A percentile compares a stretch with the other conserved stretches of the same genome.
These are phyloP conservation scores for Aricia artaxerxes DNA, from an alignment of 2,888 invertebrate species.

Conservation along the genomic window DNA sequence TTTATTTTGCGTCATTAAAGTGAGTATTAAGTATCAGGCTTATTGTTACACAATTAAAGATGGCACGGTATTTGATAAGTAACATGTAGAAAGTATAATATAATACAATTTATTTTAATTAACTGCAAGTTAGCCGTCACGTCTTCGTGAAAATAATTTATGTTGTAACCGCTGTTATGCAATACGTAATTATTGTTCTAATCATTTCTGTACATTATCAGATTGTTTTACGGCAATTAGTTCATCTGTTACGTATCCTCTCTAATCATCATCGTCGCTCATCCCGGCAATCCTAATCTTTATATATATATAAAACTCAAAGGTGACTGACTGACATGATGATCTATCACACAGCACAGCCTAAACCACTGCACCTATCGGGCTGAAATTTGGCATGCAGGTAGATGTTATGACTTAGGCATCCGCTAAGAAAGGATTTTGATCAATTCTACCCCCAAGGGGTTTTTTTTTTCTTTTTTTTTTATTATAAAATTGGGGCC, in stretches of 20 bases:
- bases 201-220: conserved; percentile 22
- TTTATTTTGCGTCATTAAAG: neutral
- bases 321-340: no score
- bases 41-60: neutral
- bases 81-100: neutral
- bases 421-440: no score
- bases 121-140: conserved; percentile 18
- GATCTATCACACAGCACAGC: no score
- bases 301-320: no score
- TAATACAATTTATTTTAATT: conserved; percentile 17
- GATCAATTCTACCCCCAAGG: no score
- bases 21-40: neutral
- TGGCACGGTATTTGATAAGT: conserved; percentile 1
- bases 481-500: no score
- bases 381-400: no score
- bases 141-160: conserved; percentile 12
- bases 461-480: no score
- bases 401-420: no score
- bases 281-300: neutral
- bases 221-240: conserved; percentile 12
- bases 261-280: neutral
- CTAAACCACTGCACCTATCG: no score
- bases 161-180: conserved; percentile 4
- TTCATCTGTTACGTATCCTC: conserved; percentile 13
- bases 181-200: conserved; percentile 13